Evolutionary conservation across 2,797 vertebrate genomes (phyloP), one percentile per base, ranked within the genome.

Genomic region (Chelmon rostratus): DNA sequence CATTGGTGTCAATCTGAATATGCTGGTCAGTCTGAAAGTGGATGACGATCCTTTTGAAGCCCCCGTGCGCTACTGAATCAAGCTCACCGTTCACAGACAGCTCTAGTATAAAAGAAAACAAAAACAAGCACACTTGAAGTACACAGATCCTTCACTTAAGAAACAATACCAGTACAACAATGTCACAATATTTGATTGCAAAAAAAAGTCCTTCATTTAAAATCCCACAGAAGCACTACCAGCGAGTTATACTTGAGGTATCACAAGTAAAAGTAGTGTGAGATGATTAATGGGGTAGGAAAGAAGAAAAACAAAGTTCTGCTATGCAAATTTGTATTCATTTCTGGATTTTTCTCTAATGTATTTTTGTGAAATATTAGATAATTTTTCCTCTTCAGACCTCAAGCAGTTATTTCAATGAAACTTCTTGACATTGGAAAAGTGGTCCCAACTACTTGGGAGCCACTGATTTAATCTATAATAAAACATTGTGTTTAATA

Each of bases 71-170:
- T 4, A 42, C 8, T 12, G 52, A 35, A 13, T 81, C 54, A 53
- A 94, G 91, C 25, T 91, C n/a, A n/a, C 94, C 95, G 21, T 93
- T 93, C 68, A 95, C 84, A 40, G 56, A 76, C 68, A 95, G 64
- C 19, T 73, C 95, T 96, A 10, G 10, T 18, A 28, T 1, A 80
- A 44, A 81, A 58, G 21, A 62, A 25, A 76, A 61, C 2, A 68
- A 69, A 83, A 8, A 2, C 33, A 73, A 52, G 18, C 9, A 42
- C 33, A 33, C 11, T 21, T 28, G 35, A 57, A 52, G 11, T 44
- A 40, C 4, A 52, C 13, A 18, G 2, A 42, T 62, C 11, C 12
- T 25, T 44, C 5, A 23, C 23, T 44, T 0, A 31, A 71, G 46
- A 3, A 42, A 7, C 33, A 74, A 6, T 73, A 25, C 16, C 38